Conservation (phyloP, 2,888 invertebrate species). For the Crepidodera aurea region DNA sequence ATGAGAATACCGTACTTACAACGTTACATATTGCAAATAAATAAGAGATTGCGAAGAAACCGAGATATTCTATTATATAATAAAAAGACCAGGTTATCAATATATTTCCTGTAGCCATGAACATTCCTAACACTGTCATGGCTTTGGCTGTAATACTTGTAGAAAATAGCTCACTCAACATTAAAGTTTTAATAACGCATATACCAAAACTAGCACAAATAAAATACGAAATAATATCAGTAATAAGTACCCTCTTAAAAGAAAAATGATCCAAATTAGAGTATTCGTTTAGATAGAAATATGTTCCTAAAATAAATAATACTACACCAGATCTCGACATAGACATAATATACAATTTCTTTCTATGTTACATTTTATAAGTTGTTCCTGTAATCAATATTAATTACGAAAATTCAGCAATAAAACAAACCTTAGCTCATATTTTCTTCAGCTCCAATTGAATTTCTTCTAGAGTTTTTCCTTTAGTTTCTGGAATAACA, state of each 20-base stretch:
- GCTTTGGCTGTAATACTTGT: conserved; percentile 54
- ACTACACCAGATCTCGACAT: conserved; percentile 42
- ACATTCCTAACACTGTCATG: conserved; percentile 46
- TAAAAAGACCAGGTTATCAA: conserved; percentile 51
- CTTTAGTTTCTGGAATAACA: no score
- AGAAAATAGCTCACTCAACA: conserved; percentile 53
- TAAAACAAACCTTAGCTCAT: no score
- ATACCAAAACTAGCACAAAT: conserved; percentile 49
- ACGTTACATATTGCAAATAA: conserved; percentile 49
- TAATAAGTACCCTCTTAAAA: conserved; percentile 52
- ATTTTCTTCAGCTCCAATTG: background rate
- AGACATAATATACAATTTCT: conserved; percentile 44
- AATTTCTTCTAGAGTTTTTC: conserved; percentile 1
- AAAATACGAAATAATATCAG: conserved; percentile 50
- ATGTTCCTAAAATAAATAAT: conserved; percentile 38
- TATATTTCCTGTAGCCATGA: conserved; percentile 45
- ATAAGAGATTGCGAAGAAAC: conserved; percentile 52
- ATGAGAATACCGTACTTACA: conserved; percentile 36
- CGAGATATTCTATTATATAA: conserved; percentile 47
- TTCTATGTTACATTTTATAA: no score
- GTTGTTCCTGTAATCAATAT: no score
- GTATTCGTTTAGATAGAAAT: conserved; percentile 47
- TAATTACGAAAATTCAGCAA: no score
- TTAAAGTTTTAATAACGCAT: conserved; percentile 51
- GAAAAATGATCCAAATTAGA: conserved; percentile 40